A percentile compares a stretch with the other conserved stretches of the same genome.
Evolutionary conservation across 2,113 vertebrate species (phyloP).

Genomic region (Charadrius vociferus): DNA sequence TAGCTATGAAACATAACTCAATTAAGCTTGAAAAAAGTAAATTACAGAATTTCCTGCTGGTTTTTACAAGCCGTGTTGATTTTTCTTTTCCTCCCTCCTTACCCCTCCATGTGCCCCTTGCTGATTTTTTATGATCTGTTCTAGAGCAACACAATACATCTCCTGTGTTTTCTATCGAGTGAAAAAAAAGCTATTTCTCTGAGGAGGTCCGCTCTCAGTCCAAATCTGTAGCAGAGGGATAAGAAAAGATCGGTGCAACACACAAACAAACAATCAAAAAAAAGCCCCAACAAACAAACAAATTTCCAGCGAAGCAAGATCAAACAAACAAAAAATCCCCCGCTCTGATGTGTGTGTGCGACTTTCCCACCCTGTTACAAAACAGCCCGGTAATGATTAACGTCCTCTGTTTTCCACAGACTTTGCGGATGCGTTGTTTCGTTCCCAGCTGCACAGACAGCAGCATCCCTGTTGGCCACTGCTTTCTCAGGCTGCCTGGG

Average conservation of each 20-base stretch:
- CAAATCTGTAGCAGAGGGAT: background rate
- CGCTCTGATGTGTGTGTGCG: background rate
- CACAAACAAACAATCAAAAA: background rate
- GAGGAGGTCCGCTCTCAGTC: background rate
- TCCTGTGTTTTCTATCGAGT: background rate
- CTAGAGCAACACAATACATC: background rate
- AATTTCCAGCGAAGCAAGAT: background rate
- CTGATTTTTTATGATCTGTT: constrained; percentile 23
- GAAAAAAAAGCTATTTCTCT: background rate
- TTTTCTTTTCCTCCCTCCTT: constrained; percentile 38
- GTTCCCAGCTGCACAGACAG: background rate
- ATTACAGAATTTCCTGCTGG: constrained; percentile 61
- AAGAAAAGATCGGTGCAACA: background rate
- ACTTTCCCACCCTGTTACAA: background rate
- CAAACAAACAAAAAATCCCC: background rate
- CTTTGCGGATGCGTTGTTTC: fast-evolving
- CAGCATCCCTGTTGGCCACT: fast-evolving
- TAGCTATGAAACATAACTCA: constrained; percentile 51
- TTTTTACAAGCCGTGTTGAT: constrained; percentile 42
- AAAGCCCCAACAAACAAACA: background rate
- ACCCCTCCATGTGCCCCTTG: constrained; percentile 11
- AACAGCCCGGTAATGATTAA: background rate
- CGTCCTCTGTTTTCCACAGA: background rate
- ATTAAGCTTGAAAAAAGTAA: constrained; percentile 33
- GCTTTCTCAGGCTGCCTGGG: background rate